Conservation (phyloP, 1,140 invertebrate genomes). For the Euschistus heros region DNA sequence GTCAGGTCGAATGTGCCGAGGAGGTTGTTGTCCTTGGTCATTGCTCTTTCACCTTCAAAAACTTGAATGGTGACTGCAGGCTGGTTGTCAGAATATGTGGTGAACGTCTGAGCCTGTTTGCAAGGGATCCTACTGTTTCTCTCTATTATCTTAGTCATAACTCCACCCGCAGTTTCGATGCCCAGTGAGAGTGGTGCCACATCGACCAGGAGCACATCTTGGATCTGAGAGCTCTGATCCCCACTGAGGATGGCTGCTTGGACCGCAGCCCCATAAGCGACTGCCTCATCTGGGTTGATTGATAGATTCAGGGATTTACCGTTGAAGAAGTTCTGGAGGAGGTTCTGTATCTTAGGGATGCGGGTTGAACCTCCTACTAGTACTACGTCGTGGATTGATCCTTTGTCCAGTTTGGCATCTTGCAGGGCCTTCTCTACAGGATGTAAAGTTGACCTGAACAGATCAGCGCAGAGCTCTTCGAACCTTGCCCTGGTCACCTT, state of each 20-base stretch:
- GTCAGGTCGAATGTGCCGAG: constrained; percentile 65
- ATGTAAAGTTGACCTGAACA: constrained; percentile 46
- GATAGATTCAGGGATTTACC: constrained; percentile 53
- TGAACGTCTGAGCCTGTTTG: constrained; percentile 44
- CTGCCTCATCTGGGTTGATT: constrained; percentile 57
- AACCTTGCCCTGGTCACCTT: too few relatives aligned
- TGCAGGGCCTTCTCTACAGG: constrained; percentile 56
- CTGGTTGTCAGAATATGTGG: constrained; percentile 47
- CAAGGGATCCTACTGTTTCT: too few relatives aligned
- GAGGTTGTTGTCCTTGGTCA: constrained; percentile 40
- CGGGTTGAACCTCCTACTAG: constrained; percentile 55
- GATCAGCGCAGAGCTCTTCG: too few relatives aligned
- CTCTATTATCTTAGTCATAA: constrained; percentile 51
- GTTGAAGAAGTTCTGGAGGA: constrained; percentile 52
- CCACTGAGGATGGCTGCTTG: constrained; percentile 49
- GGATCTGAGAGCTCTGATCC: constrained; percentile 42
- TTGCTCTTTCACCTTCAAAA: constrained; percentile 71
- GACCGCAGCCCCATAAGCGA: constrained; percentile 55
- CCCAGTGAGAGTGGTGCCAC: constrained; percentile 39
- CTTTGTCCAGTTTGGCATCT: constrained; percentile 53
- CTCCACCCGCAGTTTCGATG: constrained; percentile 35
- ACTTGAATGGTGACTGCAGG: constrained; percentile 53
- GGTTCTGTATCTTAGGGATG: constrained; percentile 52
- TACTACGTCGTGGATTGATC: constrained; percentile 48
- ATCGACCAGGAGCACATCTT: constrained; percentile 43